Evolutionary conservation across 2,113 vertebrate genomes (phyloP).

Genomic region (Chionodraco myersi): DNA sequence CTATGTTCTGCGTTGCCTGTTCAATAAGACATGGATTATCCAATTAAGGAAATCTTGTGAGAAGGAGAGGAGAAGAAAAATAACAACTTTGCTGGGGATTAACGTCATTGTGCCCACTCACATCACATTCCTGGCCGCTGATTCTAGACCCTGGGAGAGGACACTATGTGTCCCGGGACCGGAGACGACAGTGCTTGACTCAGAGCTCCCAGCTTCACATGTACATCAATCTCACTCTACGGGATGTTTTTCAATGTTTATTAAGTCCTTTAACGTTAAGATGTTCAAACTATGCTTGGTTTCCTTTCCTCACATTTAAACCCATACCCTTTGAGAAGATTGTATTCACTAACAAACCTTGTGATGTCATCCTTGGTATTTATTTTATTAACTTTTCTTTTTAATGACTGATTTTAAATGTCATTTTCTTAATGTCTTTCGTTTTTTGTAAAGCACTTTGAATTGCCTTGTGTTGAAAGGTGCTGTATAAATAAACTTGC

Average conservation of each 20-base stretch:
- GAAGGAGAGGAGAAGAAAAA: conserved; percentile 52
- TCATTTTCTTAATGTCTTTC: too few relatives aligned
- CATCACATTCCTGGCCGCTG: conserved; percentile 70
- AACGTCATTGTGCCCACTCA: conserved; percentile 58
- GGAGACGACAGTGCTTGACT: background rate
- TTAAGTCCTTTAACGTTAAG: background rate
- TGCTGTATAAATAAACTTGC: too few relatives aligned
- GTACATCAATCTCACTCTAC: background rate
- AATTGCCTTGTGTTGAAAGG: too few relatives aligned
- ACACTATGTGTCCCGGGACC: conserved; percentile 21
- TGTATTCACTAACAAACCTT: too few relatives aligned
- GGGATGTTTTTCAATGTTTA: background rate
- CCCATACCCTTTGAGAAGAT: too few relatives aligned
- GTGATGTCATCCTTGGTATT: too few relatives aligned
- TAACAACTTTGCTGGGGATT: conserved; percentile 65
- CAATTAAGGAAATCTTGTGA: conserved; percentile 70
- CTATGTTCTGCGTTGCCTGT: conserved; percentile 40
- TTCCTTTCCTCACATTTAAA: too few relatives aligned
- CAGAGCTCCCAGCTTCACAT: conserved; percentile 13
- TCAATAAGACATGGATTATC: conserved; percentile 68
- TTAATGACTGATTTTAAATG: too few relatives aligned
- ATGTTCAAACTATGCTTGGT: too few relatives aligned
- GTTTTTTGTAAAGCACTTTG: too few relatives aligned
- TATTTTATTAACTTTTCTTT: too few relatives aligned
- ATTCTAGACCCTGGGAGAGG: conserved; percentile 41